A percentile compares a stretch with the other conserved stretches of the same genome.
Evolutionary conservation across 2,888 invertebrate species (phyloP).

Genomic region (Apotomis turbidana): DNA sequence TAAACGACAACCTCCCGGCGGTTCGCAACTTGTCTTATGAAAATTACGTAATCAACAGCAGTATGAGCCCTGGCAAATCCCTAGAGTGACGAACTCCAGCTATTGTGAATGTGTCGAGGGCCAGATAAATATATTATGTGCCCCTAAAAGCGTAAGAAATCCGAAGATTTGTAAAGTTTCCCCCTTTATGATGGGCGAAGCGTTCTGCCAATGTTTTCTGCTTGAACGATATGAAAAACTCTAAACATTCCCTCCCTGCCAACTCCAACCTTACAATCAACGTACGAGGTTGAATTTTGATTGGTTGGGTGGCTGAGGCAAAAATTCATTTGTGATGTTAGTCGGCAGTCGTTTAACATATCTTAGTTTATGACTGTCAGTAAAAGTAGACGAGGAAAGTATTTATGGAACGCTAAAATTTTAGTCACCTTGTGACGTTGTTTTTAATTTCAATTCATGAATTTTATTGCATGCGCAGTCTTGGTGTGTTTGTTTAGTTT

Average conservation of each 20-base stretch:
- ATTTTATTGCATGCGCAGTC: constrained; percentile 18
- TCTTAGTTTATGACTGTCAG: constrained; percentile 71
- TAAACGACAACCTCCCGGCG: constrained; percentile 48
- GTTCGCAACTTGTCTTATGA: constrained; percentile 49
- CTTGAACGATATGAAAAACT: constrained; percentile 79
- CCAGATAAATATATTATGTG: constrained; percentile 81
- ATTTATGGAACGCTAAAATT: constrained; percentile 68
- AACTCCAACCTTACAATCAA: constrained; percentile 52
- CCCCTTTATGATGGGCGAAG: constrained; percentile 80
- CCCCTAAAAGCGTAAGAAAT: constrained; percentile 81
- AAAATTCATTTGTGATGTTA: constrained; percentile 74
- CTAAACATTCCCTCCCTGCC: constrained; percentile 50
- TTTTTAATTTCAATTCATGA: constrained; percentile 48
- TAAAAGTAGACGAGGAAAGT: constrained; percentile 66
- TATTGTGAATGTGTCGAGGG: constrained; percentile 79
- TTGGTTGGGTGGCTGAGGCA: constrained; percentile 46
- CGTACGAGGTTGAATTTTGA: constrained; percentile 50
- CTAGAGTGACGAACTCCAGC: constrained; percentile 69
- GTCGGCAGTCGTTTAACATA: constrained; percentile 72
- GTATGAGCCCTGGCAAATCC: constrained; percentile 69
- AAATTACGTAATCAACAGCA: constrained; percentile 61
- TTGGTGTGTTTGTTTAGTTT: constrained; percentile 3
- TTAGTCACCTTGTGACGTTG: constrained; percentile 58
- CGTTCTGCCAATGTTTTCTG: constrained; percentile 76
- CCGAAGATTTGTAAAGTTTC: constrained; percentile 82